Conservation (phyloP, 1,140 invertebrate genomes). For the Fopius arisanus region DNA sequence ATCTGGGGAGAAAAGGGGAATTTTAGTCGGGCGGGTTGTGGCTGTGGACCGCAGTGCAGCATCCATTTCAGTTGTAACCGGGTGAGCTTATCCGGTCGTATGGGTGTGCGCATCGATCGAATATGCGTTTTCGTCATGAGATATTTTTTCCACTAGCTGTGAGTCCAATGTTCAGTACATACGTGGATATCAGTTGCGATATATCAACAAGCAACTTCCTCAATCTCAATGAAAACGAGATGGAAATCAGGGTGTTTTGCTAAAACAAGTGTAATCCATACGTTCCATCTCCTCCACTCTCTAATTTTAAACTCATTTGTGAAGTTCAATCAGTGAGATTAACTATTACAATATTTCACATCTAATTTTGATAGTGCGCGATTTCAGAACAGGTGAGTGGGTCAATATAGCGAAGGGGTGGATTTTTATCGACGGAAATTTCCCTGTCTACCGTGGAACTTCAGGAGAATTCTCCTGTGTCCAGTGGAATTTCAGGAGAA, state of each 20-base stretch:
- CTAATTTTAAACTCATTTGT: too few species aligned
- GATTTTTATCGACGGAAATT: too few species aligned
- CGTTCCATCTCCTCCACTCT: too few species aligned
- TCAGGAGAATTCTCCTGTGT: too few species aligned
- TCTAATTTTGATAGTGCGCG: too few species aligned
- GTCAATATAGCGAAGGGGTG: too few species aligned
- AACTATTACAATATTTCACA: too few species aligned
- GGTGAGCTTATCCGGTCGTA: slow-evolving; percentile 24
- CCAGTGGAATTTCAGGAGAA: too few species aligned
- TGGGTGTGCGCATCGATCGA: slow-evolving; percentile 29
- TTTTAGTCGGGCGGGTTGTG: background rate
- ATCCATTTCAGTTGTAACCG: slow-evolving; percentile 4
- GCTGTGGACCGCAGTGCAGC: background rate
- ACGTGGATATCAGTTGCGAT: background rate
- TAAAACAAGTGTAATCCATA: too few species aligned
- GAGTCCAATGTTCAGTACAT: background rate
- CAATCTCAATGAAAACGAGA: background rate
- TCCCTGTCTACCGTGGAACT: too few species aligned
- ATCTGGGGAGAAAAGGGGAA: background rate
- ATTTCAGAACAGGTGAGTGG: too few species aligned
- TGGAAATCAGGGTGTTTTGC: background rate
- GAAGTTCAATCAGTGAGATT: too few species aligned
- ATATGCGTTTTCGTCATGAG: slow-evolving; percentile 23
- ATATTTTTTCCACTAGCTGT: background rate
- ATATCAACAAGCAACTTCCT: background rate